Evolutionary conservation across 1,140 invertebrate genomes (phyloP).

Genomic region (Varroa destructor): DNA sequence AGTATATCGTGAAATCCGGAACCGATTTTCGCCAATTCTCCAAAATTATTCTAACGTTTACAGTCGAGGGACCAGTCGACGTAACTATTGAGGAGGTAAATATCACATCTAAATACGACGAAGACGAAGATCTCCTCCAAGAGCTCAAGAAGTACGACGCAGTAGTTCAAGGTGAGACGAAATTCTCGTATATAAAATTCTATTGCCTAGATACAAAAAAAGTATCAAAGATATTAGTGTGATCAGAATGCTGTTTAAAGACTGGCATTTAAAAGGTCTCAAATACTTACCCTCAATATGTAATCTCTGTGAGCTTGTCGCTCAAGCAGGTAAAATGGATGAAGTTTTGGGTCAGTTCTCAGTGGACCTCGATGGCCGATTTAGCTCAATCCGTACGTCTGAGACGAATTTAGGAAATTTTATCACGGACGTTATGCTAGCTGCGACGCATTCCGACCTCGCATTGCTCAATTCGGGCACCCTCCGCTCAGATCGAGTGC

Average conservation of each 20-base stretch:
- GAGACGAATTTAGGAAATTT: conserved; percentile 82
- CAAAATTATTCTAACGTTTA: conserved; percentile 56
- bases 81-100: conserved; percentile 57
- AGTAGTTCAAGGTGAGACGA: conserved; percentile 37
- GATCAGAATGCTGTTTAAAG: not conserved
- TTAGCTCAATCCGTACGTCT: conserved; percentile 57
- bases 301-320: too few relatives aligned
- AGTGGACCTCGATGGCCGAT: conserved; percentile 68
- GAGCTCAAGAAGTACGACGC: conserved; percentile 57
- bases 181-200: too few relatives aligned
- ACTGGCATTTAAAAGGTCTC: not conserved
- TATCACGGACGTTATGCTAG: conserved; percentile 69
- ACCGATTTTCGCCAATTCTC: conserved; percentile 80
- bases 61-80: conserved; percentile 43
- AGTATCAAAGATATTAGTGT: not conserved
- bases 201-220: too few relatives aligned
- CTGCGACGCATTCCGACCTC: conserved; percentile 64
- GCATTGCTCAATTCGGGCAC: conserved; percentile 77
- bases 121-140: conserved; percentile 57
- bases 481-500: conserved; percentile 58
- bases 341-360: conserved; percentile 63
- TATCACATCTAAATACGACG: conserved; percentile 54
- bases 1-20: conserved; percentile 72
- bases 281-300: too few relatives aligned
- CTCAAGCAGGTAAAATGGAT: conserved; percentile 57